Evolutionary conservation across 2,113 vertebrate genomes (phyloP).

Genomic region (Sterrhoptilus dennistouni): DNA sequence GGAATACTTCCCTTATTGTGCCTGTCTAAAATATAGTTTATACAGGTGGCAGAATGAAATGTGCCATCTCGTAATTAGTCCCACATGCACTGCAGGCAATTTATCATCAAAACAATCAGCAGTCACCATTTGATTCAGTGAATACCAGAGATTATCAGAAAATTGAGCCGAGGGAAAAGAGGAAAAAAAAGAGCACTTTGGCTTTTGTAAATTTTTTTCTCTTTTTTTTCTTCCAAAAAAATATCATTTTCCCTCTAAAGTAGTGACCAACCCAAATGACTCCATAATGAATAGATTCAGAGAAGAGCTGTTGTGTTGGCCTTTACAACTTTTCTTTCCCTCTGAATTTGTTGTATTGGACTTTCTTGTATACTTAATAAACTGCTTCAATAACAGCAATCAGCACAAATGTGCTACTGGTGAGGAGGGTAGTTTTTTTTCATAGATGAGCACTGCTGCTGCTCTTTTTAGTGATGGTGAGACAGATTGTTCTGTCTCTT

Average conservation of each 20-base stretch:
- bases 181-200: background rate
- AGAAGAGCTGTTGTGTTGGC: conserved; percentile 22
- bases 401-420: background rate
- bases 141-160: conserved; percentile 58
- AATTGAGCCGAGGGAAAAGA: background rate
- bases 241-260: background rate
- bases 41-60: conserved; percentile 75
- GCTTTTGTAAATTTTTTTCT: background rate
- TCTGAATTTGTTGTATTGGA: background rate
- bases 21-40: conserved; percentile 63
- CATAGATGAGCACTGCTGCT: background rate
- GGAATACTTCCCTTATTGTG: conserved; percentile 47
- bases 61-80: conserved; percentile 77
- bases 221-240: background rate
- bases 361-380: conserved; percentile 38
- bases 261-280: conserved; percentile 23
- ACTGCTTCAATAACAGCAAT: conserved; percentile 21
- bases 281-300: conserved; percentile 44
- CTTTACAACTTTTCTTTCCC: conserved; percentile 36
- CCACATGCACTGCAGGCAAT: conserved; percentile 70
- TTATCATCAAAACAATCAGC: conserved; percentile 78
- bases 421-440: background rate
- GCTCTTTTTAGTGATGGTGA: background rate
- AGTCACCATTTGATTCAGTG: conserved; percentile 49
- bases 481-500: background rate